Base-by-base conservation (phyloP, 2,113 vertebrate genomes). In the Nothoprocta pentlandii region DNA sequence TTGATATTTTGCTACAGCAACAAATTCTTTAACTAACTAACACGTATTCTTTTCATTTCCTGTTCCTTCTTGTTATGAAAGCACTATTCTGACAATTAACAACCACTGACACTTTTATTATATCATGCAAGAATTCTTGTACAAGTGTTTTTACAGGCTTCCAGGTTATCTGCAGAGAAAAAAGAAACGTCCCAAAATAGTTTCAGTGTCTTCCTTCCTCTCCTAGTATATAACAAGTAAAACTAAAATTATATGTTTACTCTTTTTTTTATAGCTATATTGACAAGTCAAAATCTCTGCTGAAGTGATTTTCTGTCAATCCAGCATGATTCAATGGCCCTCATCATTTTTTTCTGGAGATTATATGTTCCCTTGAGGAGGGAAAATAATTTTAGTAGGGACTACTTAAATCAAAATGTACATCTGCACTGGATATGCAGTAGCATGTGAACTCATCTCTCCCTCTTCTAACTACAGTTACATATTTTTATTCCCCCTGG, bases 1-100 rank as follows among this genome's bases (percentile, higher is more conserved):
- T 10, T 73, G 51, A 84, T 80, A 49, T 51, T 95, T 94, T 88
- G 34, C 53, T 95, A 61, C 77, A 94, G 54, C 58, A 94, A 90
- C 22, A 90, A 85, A 85, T 64, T 11, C 59, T 90, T 87, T 92
- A 64, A 77, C 86, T 83, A 93, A 88, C 8, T 49, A 92, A 75
- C 39, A 81, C 51, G 34, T 44, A 80, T 49, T 69, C 9, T 74
- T 91, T 84, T 64, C 30, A 36, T 39, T 95, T 62, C 70, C 46
- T 80, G 16, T 39, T 92, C 71, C n/a, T 89, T 16, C 69, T 68
- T 41, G 13, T 30, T 75, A 87, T 74, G 95, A 94, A 76, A 68
- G 76, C 59, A 64, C 39, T 64, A 3, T 36, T 87, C n/a, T 84
- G 58, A 64, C 71, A 94, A 42, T 46, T 86, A 64, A 49, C 1